Base-by-base conservation (phyloP, 2,888 invertebrate species). In the Phalera bucephala region DNA sequence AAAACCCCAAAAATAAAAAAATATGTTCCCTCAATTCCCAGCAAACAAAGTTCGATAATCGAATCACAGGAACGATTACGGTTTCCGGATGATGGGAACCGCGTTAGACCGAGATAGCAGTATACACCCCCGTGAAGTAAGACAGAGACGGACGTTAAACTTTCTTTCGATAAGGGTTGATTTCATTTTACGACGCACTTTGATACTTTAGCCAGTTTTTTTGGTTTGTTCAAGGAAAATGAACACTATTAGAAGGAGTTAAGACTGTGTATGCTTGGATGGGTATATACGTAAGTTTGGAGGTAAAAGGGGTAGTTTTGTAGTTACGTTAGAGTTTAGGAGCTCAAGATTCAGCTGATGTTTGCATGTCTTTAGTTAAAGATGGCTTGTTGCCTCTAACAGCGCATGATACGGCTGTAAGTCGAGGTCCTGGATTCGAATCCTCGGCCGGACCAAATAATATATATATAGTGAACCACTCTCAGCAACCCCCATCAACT, bases 111-210 rank as follows among this genome's bases (percentile, higher is more conserved):
- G 38, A 40, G 37, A 57, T 13, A 19, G 0, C 4, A n/a, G n/a
- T n/a, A n/a, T n/a, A n/a, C n/a, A n/a, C n/a, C n/a, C n/a, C n/a
- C n/a, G n/a, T n/a, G n/a, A n/a, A n/a, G n/a, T 1, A 8, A 33
- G 28, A 7, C 2, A 7, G 29, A 38, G 26, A 10, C 12, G n/a
- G 0, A 4, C 22, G 11, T 12, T 30, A 22, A 1, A 40, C 27
- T 43, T 46, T 40, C 21, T 27, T 34, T 28, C 40, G 45, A 48
- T 45, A 50, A 32, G 44, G 48, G 32, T 30, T 45, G 30, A 29
- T 50, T 49, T 49, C 50, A 39, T 57, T 59, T 62, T 55, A 60
- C 36, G 59, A 35, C 44, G 44, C 34, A 45, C 36, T 60, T 52
- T 47, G 43, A 47, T 47, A 27, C 27, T 14, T 27, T 14, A 14